Evolutionary conservation across 2,888 invertebrate genomes (phyloP), one percentile per base, ranked within the genome.

Genomic region (Muschampia plurimacula): DNA sequence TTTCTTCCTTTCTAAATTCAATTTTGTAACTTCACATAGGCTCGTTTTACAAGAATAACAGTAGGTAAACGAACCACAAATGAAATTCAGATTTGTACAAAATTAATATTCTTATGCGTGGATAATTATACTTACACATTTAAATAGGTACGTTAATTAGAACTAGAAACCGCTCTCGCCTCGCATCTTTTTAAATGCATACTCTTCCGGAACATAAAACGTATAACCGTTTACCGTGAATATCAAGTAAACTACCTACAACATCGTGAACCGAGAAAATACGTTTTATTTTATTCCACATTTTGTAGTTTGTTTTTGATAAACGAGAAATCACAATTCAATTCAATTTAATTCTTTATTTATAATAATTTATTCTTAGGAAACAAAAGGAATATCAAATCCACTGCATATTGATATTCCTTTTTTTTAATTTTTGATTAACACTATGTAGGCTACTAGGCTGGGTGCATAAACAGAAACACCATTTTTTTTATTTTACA

Each of bases 41-140:
- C n/a, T 49, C n/a, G 49, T 49, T 49, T 49, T n/a, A n/a, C n/a
- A n/a, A 49, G 49, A 4, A 49, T n/a, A n/a, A n/a, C n/a, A 49
- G n/a, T 4, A 49, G n/a, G 4, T 49, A 22, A 49, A 49, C 49
- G 49, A 49, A 49, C 49, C 49, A 49, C 49, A 49, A 49, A 52
- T 52, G 49, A 52, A n/a, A 52, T 52, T 52, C 49, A 52, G 49
- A 52, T n/a, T n/a, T 52, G 49, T 15, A 7, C 49, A 32, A 52
- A 52, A 52, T 52, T 52, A 52, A 52, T 52, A 52, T 8, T 8
- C 12, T 6, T n/a, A 15, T 52, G 6, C 15, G 49, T 7, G 49
- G 49, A 52, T 7, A 41, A 8, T 10, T 41, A 41, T 9, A 41
- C 9, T 9, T 9, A 9, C 10, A 41, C 41, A 41, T 10, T 41